phyloP scores from a whole-genome alignment of 2,797 vertebrate species.

The Coranthus polyacanthus region DNA sequence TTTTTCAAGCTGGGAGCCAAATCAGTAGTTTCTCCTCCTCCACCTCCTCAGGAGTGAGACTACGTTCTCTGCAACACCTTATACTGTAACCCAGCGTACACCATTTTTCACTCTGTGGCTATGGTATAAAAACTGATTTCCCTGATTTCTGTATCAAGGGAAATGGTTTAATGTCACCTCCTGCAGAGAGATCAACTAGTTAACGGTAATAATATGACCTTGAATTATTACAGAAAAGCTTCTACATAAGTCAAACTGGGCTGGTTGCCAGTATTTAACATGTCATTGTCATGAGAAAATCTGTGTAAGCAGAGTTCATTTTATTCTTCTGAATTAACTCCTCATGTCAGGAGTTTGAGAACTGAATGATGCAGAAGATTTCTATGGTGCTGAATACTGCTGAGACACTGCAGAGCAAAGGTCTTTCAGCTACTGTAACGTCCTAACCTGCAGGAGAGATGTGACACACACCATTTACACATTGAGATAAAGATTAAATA shows the following conservation, averaged over 20 bases:
- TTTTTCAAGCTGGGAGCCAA: conserved; percentile 64
- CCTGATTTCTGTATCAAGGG: conserved; percentile 15
- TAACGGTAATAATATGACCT: conserved; percentile 40
- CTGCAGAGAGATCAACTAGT: conserved; percentile 29
- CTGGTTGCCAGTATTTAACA: conserved; percentile 29
- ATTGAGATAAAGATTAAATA: conserved; percentile 49
- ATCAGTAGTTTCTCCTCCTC: conserved; percentile 48
- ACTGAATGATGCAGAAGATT: conserved; percentile 2
- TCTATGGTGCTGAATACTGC: no score
- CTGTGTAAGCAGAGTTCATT: conserved; percentile 15
- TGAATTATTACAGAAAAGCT: conserved; percentile 35
- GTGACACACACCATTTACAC: conserved; percentile 40
- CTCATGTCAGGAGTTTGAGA: no score
- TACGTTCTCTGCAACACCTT: conserved; percentile 33
- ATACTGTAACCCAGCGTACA: conserved; percentile 18
- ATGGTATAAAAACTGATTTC: conserved; percentile 46
- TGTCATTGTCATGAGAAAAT: conserved; percentile 21
- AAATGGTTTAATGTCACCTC: conserved; percentile 17
- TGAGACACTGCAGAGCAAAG: no score
- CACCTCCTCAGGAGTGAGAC: conserved; percentile 35
- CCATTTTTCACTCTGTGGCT: conserved; percentile 10
- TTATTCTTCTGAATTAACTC: conserved; percentile 36
- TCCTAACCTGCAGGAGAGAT: no score
- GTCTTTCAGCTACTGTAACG: no score
- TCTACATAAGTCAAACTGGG: conserved; percentile 28